Evolutionary conservation across 2,797 vertebrate genomes (phyloP).

Genomic region (Poecile montanus): DNA sequence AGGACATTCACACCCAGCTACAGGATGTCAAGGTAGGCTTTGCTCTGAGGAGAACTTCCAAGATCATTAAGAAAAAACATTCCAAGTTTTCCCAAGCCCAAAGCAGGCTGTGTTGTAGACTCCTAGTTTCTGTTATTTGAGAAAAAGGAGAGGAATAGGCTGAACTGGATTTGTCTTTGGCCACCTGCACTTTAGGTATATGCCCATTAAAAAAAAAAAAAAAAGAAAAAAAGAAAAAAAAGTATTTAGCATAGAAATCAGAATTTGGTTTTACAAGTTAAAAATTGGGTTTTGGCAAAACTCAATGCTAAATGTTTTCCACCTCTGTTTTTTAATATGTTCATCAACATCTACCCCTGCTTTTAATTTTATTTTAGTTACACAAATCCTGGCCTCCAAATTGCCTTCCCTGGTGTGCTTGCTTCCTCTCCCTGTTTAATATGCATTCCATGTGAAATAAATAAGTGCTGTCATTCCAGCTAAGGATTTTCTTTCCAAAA

Average conservation of each 20-base stretch:
- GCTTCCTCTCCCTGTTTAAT: neutral
- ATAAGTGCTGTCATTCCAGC: neutral
- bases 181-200: neutral
- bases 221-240: neutral
- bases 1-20: constrained; percentile 92
- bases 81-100: neutral
- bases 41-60: neutral
- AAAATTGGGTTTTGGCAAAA: neutral
- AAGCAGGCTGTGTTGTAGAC: neutral
- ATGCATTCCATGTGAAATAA: neutral
- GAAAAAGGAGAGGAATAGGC: neutral
- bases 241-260: neutral
- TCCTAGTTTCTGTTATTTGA: neutral
- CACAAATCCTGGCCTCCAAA: neutral
- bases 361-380: neutral
- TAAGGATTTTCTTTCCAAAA: neutral
- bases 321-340: neutral
- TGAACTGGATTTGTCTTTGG: neutral
- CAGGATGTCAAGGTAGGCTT: constrained; percentile 90
- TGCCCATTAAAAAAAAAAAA: neutral
- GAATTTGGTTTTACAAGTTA: neutral
- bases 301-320: neutral
- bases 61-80: neutral
- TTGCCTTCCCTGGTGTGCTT: neutral
- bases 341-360: neutral